These are phyloP conservation scores for Tenodera sinensis DNA, from an alignment of 2,888 invertebrate species.

Conservation along the genomic window DNA sequence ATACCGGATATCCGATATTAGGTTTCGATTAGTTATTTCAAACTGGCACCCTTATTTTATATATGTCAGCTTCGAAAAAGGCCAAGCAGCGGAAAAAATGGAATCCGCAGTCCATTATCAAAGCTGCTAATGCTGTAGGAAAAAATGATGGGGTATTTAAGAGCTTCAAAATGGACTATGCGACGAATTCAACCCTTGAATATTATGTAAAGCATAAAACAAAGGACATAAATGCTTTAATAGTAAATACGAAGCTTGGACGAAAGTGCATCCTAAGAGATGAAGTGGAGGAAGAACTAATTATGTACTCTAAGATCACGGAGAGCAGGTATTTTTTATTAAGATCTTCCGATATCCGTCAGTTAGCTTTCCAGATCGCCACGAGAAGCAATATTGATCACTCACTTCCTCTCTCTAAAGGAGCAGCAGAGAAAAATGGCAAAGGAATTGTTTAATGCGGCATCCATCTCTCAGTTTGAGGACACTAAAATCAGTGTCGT, in stretches of 20 bases:
- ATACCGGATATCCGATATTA: too few relatives aligned
- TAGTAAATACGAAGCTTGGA: background rate
- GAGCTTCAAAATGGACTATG: too few relatives aligned
- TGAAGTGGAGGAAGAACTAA: background rate
- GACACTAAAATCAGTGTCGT: background rate
- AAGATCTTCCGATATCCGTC: background rate
- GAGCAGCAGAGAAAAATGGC: background rate
- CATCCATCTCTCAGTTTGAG: background rate
- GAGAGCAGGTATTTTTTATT: background rate
- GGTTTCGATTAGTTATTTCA: too few relatives aligned
- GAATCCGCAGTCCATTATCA: too few relatives aligned
- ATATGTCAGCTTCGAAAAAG: too few relatives aligned
- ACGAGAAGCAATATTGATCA: background rate
- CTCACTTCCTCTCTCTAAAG: background rate
- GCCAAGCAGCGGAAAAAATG: too few relatives aligned
- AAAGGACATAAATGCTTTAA: background rate
- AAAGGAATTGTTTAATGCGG: background rate
- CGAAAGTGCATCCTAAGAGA: background rate
- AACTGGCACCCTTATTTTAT: too few relatives aligned
- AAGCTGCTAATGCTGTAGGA: too few relatives aligned
- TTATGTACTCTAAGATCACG: background rate
- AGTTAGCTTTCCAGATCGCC: background rate
- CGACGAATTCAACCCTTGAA: too few relatives aligned
- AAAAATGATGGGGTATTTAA: too few relatives aligned
- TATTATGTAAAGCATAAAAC: too few relatives aligned